Evolutionary conservation across 2,888 invertebrate species (phyloP).

Genomic region (Stenoptilia bipunctidactyla): DNA sequence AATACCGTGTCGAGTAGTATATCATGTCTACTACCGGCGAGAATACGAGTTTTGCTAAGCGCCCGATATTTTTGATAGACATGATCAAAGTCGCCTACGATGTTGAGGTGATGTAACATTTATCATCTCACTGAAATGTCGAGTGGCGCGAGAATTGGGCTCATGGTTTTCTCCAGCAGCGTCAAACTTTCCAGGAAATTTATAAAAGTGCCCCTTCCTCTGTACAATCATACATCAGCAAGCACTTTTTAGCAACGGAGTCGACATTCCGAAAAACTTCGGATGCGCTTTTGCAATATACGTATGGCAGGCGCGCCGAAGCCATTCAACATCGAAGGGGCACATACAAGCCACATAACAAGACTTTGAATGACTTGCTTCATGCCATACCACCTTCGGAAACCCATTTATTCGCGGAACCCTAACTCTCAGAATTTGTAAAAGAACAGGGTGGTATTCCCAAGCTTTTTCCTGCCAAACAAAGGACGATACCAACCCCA

Average conservation of each 20-base stretch:
- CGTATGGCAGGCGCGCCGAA: slow-evolving; percentile 9
- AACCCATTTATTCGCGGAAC: slow-evolving; percentile 14
- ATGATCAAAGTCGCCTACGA: too few species aligned
- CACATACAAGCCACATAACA: slow-evolving; percentile 10
- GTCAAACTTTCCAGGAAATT: slow-evolving; percentile 6
- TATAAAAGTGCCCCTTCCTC: slow-evolving; percentile 1
- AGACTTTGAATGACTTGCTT: slow-evolving; percentile 8
- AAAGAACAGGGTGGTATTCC: slow-evolving; percentile 13
- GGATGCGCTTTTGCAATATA: slow-evolving; percentile 10
- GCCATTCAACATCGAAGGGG: slow-evolving; percentile 5
- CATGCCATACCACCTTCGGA: slow-evolving; percentile 15
- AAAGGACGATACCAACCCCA: too few species aligned
- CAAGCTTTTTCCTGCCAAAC: slow-evolving; percentile 12
- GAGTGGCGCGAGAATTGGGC: too few species aligned
- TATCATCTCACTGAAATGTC: too few species aligned
- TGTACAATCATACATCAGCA: neutral
- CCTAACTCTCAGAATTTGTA: slow-evolving; percentile 7
- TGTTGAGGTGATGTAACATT: too few species aligned
- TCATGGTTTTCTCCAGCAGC: slow-evolving; percentile 10
- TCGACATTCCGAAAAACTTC: slow-evolving; percentile 8
- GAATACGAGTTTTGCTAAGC: too few species aligned
- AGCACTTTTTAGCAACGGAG: slow-evolving; percentile 4
- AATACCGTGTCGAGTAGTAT: too few species aligned
- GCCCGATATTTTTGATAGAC: too few species aligned
- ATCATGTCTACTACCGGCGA: too few species aligned